Percentiles rank a stretch among this genome's conserved stretches.
Evolutionary conservation across 1,140 invertebrate genomes (phyloP).

Genomic region (Panulirus ornatus): DNA sequence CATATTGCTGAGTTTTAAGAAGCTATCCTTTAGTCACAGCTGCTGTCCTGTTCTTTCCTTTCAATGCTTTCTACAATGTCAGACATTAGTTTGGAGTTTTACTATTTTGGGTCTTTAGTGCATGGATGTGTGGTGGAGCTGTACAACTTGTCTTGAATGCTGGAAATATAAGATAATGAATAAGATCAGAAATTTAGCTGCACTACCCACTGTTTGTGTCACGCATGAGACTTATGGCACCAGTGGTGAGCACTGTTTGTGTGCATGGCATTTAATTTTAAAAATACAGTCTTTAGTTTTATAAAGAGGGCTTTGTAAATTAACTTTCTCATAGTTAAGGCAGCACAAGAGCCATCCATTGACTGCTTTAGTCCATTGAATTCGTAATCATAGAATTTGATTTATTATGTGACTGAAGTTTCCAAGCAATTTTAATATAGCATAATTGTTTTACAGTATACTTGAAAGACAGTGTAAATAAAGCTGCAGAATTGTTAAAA

Average conservation of each 20-base stretch:
- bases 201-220: neutral
- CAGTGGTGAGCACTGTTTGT: neutral
- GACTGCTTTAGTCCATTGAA: neutral
- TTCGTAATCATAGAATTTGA: neutral
- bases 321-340: no score
- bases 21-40: no score
- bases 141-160: no score
- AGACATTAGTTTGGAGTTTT: no score
- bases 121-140: no score
- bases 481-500: slow-evolving; percentile 2
- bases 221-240: no score
- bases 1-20: no score
- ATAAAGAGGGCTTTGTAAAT: neutral
- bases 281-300: neutral
- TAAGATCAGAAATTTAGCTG: neutral
- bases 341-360: neutral
- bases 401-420: neutral
- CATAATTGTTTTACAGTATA: neutral
- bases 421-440: neutral
- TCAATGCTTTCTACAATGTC: no score
- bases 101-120: no score
- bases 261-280: neutral
- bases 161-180: no score
- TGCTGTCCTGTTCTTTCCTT: no score
- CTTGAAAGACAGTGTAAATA: slow-evolving; percentile 2